Base-by-base conservation (phyloP, 2,888 invertebrate genomes). In the Ormyrus labotus region DNA sequence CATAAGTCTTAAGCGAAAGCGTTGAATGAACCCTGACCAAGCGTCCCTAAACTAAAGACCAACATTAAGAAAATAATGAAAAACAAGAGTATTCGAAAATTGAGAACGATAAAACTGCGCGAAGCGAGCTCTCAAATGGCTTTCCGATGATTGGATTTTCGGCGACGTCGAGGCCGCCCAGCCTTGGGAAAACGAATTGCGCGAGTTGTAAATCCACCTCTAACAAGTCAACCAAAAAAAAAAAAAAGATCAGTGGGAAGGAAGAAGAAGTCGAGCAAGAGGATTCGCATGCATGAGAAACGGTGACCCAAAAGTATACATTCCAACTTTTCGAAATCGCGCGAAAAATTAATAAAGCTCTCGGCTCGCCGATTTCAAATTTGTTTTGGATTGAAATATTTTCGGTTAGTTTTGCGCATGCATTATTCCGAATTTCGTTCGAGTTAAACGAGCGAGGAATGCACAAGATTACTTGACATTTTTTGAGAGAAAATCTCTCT, bases 51-150 rank as follows among this genome's bases (percentile, higher is more conserved):
- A 61, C 19, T 63, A 47, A 47, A 11, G 10, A 11, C 5, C 47
- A 5, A 1, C 47, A 65, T 13, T 51, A 65, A 51, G 51, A 65
- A 34, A 53, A 67, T 67, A 50, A 60, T 10, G 50, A 57, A 58
- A 19, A 60, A 58, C n/a, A 87, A 88, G 87, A 86, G 87, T 84
- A 88, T 89, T 89, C 85, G 85, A 87, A 85, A 19, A 87, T 83
- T 90, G 89, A 90, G 91, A 90, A 90, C 90, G 53, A 90, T 53
- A 68, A 55, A 68, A 55, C 5, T 3, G 5, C 11, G 45, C 0
- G 48, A 55, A n/a, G 5, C 7, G 13, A n/a, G 47, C 8, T 45
- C 47, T 9, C 57, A 65, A 74, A 74, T 72, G 73, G 57, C 64
- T 67, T 71, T 78, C 51, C 65, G 47, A 71, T 60, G 70, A 78